A percentile compares a stretch with the other conserved stretches of the same genome.
phyloP scores from a whole-genome alignment of 2,888 invertebrate species.

The Hermaeophaga mercurialis region DNA sequence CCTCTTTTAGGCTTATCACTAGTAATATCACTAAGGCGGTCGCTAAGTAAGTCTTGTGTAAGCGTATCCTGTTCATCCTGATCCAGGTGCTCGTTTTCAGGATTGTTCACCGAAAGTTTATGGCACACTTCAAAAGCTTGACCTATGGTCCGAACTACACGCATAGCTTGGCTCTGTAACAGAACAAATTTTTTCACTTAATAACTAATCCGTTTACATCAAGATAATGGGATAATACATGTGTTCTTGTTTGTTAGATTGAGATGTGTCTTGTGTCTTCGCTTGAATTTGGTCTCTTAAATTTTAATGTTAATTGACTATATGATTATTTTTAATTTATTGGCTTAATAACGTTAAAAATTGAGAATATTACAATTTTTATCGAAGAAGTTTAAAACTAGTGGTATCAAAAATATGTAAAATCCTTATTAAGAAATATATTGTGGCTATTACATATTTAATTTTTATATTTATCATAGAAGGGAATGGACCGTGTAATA shows the following conservation, averaged over 20 bases:
- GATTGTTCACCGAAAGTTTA: slow-evolving; percentile 75
- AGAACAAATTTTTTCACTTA: slow-evolving; percentile 24
- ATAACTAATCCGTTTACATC: not conserved
- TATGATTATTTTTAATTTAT: no score
- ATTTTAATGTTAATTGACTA: not conserved
- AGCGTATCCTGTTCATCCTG: slow-evolving; percentile 60
- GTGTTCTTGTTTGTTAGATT: not conserved
- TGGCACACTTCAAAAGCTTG: slow-evolving; percentile 99
- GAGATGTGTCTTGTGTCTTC: not conserved
- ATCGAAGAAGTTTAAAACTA: no score
- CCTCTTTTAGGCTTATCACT: slow-evolving; percentile 66
- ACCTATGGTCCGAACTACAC: slow-evolving; percentile 96
- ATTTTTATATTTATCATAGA: no score
- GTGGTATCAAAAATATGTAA: no score
- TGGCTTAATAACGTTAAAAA: no score
- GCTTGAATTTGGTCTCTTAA: not conserved
- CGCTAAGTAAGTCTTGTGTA: slow-evolving; percentile 58
- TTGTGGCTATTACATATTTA: no score
- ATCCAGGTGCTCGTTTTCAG: slow-evolving; percentile 59
- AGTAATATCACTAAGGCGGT: slow-evolving; percentile 57
- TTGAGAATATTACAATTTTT: no score
- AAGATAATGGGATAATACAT: not conserved
- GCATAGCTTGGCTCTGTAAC: slow-evolving; percentile 95
- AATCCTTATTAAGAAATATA: no score
- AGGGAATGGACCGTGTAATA: no score